These are phyloP conservation scores for Anolis carolinensis DNA, from an alignment of 2,113 vertebrate species.

Conservation along the genomic window DNA sequence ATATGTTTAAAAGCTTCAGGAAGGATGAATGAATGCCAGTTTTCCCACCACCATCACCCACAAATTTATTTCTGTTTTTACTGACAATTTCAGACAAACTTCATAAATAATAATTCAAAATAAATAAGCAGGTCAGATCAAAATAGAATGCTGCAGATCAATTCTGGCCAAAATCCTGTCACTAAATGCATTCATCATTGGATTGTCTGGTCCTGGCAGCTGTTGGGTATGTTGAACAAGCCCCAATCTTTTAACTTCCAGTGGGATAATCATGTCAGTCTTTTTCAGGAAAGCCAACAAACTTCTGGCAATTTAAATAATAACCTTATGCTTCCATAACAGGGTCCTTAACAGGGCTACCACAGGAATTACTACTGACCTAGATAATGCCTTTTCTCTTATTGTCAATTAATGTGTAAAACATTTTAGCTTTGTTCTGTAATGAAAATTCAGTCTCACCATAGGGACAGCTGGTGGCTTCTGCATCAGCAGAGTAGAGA, in stretches of 20 bases:
- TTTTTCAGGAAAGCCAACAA: background rate
- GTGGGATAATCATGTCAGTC: too few species aligned
- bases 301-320: background rate
- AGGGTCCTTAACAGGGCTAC: too few species aligned
- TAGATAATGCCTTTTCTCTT: too few species aligned
- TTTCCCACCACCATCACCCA: background rate
- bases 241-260: background rate
- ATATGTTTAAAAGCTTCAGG: constrained; percentile 19
- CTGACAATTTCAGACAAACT: background rate
- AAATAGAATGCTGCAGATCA: background rate
- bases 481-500: too few species aligned
- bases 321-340: too few species aligned
- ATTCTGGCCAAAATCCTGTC: background rate
- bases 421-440: too few species aligned
- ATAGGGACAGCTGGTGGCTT: too few species aligned
- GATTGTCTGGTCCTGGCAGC: background rate
- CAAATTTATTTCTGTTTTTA: background rate
- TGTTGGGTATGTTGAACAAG: background rate
- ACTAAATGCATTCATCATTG: background rate
- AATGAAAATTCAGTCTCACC: too few species aligned
- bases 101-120: background rate
- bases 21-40: background rate
- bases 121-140: background rate
- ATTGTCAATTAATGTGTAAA: too few species aligned
- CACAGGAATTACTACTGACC: too few species aligned